Conservation (phyloP, 1,140 invertebrate genomes). For the Leptoteleia sp. region DNA sequence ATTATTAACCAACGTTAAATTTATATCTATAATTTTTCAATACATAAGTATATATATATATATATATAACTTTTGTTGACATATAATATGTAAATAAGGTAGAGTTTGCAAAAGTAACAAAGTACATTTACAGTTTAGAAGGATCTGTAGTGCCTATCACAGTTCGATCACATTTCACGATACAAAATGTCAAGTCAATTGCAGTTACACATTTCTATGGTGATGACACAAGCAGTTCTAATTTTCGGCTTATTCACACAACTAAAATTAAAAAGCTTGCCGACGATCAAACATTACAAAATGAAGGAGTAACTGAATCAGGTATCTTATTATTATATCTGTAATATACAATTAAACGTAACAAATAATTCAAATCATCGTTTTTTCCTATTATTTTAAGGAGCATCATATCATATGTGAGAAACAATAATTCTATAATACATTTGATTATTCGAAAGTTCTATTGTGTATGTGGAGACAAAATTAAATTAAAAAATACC, state of each 20-base stretch:
- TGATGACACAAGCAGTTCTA: constrained; percentile 68
- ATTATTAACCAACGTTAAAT: not conserved
- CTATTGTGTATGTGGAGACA: no score
- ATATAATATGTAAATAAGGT: no score
- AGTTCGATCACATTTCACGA: constrained; percentile 73
- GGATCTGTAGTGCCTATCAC: constrained; percentile 71
- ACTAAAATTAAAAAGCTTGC: constrained; percentile 71
- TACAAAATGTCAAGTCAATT: constrained; percentile 76
- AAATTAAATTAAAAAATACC: no score
- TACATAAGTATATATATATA: no score
- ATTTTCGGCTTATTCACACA: constrained; percentile 75
- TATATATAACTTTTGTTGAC: no score
- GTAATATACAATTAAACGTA: no score
- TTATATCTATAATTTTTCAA: not conserved
- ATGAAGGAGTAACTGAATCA: constrained; percentile 73
- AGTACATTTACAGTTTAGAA: constrained; percentile 70
- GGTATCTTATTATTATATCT: constrained; percentile 64
- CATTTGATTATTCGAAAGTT: no score
- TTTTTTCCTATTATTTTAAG: not conserved
- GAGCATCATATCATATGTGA: no score
- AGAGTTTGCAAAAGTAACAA: no score
- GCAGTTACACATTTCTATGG: constrained; percentile 78
- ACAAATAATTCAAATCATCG: no score
- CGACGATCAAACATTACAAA: constrained; percentile 71
- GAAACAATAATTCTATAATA: no score